Evolutionary conservation across 1,140 invertebrate genomes (phyloP).

Genomic region (Pseudomyrmex cubaensis): DNA sequence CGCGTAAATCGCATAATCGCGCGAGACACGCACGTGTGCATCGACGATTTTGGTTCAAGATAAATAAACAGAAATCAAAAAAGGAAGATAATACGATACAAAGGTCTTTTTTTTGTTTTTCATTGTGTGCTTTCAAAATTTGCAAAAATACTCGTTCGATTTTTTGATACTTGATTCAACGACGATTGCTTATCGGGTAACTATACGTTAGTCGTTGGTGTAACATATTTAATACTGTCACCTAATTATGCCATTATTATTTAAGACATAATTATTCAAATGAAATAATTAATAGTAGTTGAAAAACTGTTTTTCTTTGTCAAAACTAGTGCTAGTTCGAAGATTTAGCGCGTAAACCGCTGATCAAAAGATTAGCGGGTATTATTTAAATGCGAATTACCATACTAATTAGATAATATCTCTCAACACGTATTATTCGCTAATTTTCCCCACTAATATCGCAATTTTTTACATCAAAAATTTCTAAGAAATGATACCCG

Average conservation of each 20-base stretch:
- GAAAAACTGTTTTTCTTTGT: neutral
- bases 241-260: neutral
- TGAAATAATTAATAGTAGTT: neutral
- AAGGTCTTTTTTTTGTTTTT: neutral
- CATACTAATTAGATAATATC: too few relatives aligned
- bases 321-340: neutral
- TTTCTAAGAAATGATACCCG: too few relatives aligned
- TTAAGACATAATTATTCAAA: neutral
- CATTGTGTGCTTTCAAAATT: neutral
- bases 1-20: slow-evolving; percentile 43
- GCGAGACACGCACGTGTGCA: slow-evolving; percentile 41
- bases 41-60: slow-evolving; percentile 2
- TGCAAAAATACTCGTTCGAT: neutral
- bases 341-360: neutral
- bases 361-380: too few relatives aligned
- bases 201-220: neutral
- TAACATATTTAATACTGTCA: too few relatives aligned
- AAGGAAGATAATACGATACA: neutral
- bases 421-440: too few relatives aligned
- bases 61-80: neutral
- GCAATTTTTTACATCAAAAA: too few relatives aligned
- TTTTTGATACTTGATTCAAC: neutral
- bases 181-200: neutral
- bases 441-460: too few relatives aligned
- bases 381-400: too few relatives aligned